Percentiles rank a stretch among this genome's conserved stretches.
These are phyloP conservation scores for Ferdinandea cuprea DNA, from an alignment of 2,888 invertebrate species.

Conservation along the genomic window DNA sequence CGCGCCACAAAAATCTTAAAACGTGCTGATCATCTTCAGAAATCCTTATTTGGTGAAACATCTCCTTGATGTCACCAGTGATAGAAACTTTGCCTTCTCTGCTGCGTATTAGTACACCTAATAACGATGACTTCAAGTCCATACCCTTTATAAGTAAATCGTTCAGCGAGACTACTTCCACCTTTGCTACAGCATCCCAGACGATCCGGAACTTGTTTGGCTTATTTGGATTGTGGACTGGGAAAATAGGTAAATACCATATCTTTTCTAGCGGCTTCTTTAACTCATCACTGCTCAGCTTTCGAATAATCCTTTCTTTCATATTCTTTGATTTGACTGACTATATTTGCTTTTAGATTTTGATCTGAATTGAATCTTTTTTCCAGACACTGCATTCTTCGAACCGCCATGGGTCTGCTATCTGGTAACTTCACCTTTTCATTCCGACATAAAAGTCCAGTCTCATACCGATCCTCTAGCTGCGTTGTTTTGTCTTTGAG, in stretches of 20 bases:
- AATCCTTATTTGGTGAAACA: not conserved
- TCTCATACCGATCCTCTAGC: not conserved
- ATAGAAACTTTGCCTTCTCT: slow-evolving; percentile 1
- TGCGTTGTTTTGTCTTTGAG: not conserved
- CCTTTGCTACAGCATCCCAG: slow-evolving; percentile 77
- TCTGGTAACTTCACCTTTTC: not conserved
- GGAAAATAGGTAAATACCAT: slow-evolving; percentile 5
- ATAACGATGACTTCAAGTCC: not conserved
- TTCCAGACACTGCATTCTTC: not conserved
- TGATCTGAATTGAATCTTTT: not conserved
- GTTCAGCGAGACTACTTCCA: not conserved
- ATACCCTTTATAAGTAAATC: not conserved
- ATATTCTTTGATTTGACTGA: not conserved
- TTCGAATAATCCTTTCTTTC: not conserved
- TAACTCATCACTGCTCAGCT: not conserved
- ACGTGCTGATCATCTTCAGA: not conserved
- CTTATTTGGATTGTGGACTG: slow-evolving; percentile 76
- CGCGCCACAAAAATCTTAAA: not conserved
- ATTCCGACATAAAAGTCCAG: not conserved
- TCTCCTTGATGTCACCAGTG: not conserved
- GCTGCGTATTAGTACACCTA: slow-evolving; percentile 63
- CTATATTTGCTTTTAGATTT: too few relatives aligned
- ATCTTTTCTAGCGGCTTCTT: not conserved
- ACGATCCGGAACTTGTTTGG: slow-evolving; percentile 76
- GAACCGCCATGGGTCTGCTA: not conserved